phyloP scores from a whole-genome alignment of 2,888 invertebrate genomes.

The Brachyopa scutellaris region DNA sequence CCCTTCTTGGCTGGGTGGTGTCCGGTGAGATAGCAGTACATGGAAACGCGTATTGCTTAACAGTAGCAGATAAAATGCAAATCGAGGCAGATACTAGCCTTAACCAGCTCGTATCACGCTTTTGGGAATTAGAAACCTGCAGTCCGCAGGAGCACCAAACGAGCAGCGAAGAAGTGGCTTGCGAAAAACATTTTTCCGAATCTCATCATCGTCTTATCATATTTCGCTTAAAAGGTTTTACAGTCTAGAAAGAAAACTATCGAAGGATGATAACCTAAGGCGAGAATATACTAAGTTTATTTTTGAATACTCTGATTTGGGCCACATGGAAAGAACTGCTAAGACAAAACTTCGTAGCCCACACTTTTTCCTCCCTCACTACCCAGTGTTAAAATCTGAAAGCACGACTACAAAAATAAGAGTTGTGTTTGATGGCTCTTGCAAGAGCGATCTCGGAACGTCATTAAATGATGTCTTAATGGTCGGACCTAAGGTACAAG shows the following conservation, averaged over 20 bases:
- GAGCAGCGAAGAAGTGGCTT: background rate
- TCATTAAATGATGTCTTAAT: constrained; percentile 6
- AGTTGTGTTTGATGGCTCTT: constrained; percentile 3
- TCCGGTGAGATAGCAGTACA: constrained; percentile 4
- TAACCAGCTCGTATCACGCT: background rate
- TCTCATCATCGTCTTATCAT: background rate
- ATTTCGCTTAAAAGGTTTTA: background rate
- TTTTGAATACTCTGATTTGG: background rate
- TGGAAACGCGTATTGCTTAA: background rate
- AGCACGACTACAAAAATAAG: background rate
- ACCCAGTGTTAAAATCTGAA: background rate
- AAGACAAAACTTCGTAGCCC: background rate
- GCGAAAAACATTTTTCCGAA: background rate
- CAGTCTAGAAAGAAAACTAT: background rate
- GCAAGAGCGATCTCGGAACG: background rate
- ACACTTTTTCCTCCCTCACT: background rate
- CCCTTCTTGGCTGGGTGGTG: background rate
- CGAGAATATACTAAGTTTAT: background rate
- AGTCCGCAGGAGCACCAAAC: background rate
- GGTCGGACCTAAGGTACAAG: background rate
- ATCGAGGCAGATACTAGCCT: background rate
- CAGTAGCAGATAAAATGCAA: background rate
- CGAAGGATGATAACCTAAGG: background rate
- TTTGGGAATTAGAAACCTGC: constrained; percentile 12
- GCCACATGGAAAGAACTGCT: background rate